A percentile compares a stretch with the other conserved stretches of the same genome.
Evolutionary conservation across 1,140 invertebrate species (phyloP).

Genomic region (Drosophila baimaii): DNA sequence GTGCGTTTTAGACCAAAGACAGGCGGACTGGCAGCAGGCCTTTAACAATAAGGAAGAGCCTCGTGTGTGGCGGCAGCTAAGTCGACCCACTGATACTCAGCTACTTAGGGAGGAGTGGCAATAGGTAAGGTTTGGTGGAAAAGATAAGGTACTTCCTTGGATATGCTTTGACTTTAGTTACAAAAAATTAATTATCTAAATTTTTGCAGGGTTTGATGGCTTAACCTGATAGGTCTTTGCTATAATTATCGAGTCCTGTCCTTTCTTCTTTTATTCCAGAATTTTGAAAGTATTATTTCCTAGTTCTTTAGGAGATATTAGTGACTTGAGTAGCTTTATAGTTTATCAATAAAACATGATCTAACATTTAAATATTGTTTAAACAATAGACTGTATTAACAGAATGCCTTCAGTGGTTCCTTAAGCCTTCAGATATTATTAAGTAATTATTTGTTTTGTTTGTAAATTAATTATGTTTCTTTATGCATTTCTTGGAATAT

Average conservation of each 20-base stretch:
- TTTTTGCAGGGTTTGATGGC: accelerated
- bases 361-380: too few relatives aligned
- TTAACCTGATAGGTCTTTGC: not conserved
- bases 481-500: not conserved
- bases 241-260: too few relatives aligned
- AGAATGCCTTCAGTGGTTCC: not conserved
- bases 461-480: not conserved
- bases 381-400: not conserved
- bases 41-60: constrained; percentile 36
- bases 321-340: not conserved
- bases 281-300: too few relatives aligned
- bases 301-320: not conserved
- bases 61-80: not conserved
- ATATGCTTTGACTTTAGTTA: not conserved
- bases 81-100: constrained; percentile 36
- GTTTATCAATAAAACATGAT: too few relatives aligned
- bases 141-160: not conserved
- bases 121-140: not conserved
- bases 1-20: constrained; percentile 79
- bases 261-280: too few relatives aligned
- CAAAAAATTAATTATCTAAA: not conserved
- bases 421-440: not conserved
- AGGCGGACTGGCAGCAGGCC: constrained; percentile 44
- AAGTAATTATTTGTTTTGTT: not conserved
- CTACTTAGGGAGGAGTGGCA: not conserved